A percentile compares a stretch with the other conserved stretches of the same genome.
These are phyloP conservation scores for Dryoscopus gambensis DNA, from an alignment of 2,113 vertebrate genomes.

Conservation along the genomic window DNA sequence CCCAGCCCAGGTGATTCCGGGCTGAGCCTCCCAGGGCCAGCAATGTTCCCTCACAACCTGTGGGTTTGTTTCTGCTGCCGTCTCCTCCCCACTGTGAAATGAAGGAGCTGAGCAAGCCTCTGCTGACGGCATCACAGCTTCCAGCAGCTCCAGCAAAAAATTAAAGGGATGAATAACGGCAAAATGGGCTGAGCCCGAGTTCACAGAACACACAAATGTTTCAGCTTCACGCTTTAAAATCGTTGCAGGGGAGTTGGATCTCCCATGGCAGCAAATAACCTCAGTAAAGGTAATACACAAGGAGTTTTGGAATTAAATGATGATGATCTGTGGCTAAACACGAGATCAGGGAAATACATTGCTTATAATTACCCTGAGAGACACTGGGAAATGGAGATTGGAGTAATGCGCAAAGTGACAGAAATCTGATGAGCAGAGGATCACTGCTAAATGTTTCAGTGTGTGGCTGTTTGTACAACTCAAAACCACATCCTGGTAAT, in stretches of 20 bases:
- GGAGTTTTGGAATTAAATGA: neutral
- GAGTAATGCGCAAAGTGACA: neutral
- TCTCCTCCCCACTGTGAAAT: neutral
- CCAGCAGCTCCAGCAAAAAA: neutral
- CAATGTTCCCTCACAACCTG: fast-evolving
- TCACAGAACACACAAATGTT: neutral
- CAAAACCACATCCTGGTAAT: neutral
- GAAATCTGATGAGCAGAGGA: neutral
- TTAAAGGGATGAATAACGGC: neutral
- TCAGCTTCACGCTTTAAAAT: neutral
- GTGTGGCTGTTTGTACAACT: neutral
- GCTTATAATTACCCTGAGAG: neutral
- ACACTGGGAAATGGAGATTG: neutral
- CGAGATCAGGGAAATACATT: fast-evolving
- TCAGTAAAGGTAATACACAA: neutral
- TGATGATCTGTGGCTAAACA: neutral
- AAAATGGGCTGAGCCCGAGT: neutral
- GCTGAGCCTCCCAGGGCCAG: neutral
- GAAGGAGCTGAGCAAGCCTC: neutral
- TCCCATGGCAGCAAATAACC: neutral
- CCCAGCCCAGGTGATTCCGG: fast-evolving
- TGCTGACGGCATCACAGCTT: neutral
- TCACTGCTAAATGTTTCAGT: neutral
- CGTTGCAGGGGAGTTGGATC: neutral
- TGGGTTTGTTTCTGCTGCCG: neutral